Conservation (phyloP, 2,797 vertebrate species). For the Malacoctenus gilli region DNA sequence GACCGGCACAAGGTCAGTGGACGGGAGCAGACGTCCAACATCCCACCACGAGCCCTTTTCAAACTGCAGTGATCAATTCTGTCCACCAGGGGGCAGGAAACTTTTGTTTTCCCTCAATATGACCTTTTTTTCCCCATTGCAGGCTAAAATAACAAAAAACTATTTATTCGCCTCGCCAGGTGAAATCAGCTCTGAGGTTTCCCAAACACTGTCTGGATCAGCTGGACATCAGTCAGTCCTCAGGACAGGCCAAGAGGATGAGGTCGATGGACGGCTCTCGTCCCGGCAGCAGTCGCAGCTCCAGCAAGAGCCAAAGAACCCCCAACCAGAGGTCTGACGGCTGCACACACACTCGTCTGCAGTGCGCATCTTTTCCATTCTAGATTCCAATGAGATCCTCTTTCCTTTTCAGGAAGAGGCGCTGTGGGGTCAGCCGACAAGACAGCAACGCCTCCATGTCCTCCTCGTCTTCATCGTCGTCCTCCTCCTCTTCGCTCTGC, state of each 20-base stretch:
- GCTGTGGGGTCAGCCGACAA: conserved; percentile 51
- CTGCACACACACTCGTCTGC: neutral
- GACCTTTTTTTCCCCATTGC: no score
- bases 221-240: conserved; percentile 38
- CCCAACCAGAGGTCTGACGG: conserved; percentile 53
- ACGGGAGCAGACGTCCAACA: no score
- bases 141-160: no score
- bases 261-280: conserved; percentile 48
- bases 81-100: conserved; percentile 11
- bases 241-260: conserved; percentile 52
- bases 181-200: conserved; percentile 89
- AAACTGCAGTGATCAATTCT: neutral
- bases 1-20: conserved; percentile 89
- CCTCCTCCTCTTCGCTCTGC: conserved; percentile 77
- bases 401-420: conserved; percentile 53
- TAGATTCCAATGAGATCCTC: neutral
- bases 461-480: conserved; percentile 76
- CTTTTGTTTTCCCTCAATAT: no score
- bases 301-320: conserved; percentile 51
- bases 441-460: conserved; percentile 67
- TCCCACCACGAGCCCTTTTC: neutral
- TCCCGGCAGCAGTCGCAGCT: conserved; percentile 59
- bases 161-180: conserved; percentile 77
- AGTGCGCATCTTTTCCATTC: neutral
- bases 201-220: conserved; percentile 73